Evolutionary conservation across 2,797 vertebrate species (phyloP).

Genomic region (Rhynchotus rufescens): DNA sequence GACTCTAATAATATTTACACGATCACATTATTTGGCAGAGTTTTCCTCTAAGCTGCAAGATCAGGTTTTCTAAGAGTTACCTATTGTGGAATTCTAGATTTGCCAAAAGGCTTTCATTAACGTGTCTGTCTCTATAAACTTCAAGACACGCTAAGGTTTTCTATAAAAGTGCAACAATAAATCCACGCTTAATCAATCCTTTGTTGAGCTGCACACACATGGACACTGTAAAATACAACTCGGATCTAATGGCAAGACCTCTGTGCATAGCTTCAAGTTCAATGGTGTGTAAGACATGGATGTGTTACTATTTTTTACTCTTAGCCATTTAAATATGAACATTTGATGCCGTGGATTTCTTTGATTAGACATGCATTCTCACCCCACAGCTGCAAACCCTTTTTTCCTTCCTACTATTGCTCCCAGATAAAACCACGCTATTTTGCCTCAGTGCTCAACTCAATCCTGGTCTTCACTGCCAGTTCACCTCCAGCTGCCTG

Average conservation of each 20-base stretch:
- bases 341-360: conserved; percentile 54
- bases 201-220: conserved; percentile 29
- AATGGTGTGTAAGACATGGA: conserved; percentile 21
- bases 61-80: conserved; percentile 1
- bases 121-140: conserved; percentile 50
- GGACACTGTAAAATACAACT: conserved; percentile 56
- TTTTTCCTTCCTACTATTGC: conserved; percentile 51
- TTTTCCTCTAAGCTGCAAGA: conserved; percentile 5
- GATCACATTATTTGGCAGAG: neutral
- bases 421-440: conserved; percentile 60
- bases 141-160: conserved; percentile 30
- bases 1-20: neutral
- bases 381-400: conserved; percentile 69
- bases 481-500: conserved; percentile 90
- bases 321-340: conserved; percentile 23
- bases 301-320: conserved; percentile 59
- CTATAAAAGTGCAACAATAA: conserved; percentile 60
- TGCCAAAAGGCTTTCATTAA: conserved; percentile 40
- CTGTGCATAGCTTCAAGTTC: conserved; percentile 27
- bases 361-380: conserved; percentile 74
- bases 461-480: conserved; percentile 80
- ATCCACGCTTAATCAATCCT: conserved; percentile 61
- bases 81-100: conserved; percentile 26
- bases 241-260: conserved; percentile 31
- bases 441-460: conserved; percentile 60